Evolutionary conservation across 2,888 invertebrate species (phyloP).

Genomic region (Oligia latruncula): DNA sequence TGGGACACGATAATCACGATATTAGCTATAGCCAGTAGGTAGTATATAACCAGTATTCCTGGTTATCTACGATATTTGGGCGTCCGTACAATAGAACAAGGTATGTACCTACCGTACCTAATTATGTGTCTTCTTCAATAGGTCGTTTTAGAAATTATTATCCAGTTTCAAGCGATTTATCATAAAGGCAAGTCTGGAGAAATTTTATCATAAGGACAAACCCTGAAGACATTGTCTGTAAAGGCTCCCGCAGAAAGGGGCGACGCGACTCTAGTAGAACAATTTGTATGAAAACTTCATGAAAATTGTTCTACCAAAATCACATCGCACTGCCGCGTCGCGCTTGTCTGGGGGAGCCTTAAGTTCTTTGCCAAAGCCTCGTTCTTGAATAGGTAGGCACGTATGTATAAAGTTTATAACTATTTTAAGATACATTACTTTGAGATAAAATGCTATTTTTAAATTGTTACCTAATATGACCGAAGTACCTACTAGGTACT

Average conservation of each 20-base stretch:
- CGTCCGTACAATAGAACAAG: not conserved
- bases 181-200: not conserved
- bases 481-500: not conserved
- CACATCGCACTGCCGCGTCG: not conserved
- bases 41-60: too few species aligned
- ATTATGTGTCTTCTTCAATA: not conserved
- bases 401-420: slow-evolving; percentile 1
- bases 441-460: slow-evolving; percentile 4
- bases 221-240: not conserved
- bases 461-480: not conserved
- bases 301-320: not conserved
- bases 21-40: not conserved
- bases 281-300: not conserved
- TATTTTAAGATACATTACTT: slow-evolving; percentile 3
- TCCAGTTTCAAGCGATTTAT: not conserved
- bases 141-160: slow-evolving; percentile 1
- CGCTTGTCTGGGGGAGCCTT: not conserved
- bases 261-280: not conserved
- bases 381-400: slow-evolving; percentile 19
- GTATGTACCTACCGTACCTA: not conserved
- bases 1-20: not conserved
- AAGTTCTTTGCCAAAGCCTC: slow-evolving; percentile 7
- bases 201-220: not conserved
- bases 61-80: not conserved
- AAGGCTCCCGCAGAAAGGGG: not conserved